Conservation (phyloP, 1,140 invertebrate genomes). For the Procambarus virginalis region DNA sequence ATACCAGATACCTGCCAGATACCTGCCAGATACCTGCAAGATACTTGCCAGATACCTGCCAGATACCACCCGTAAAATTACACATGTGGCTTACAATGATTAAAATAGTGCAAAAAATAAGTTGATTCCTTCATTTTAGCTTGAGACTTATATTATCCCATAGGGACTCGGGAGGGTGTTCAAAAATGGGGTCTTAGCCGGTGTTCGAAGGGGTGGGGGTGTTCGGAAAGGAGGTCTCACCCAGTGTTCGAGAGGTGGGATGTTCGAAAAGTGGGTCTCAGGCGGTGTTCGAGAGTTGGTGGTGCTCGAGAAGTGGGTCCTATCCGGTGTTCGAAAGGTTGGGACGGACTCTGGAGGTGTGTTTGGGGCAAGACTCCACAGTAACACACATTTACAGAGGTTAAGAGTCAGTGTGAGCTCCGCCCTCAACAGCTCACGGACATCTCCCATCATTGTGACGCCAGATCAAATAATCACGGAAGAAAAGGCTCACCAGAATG, state of each 20-base stretch:
- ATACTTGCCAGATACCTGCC: too few relatives aligned
- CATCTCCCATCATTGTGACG: background rate
- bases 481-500: background rate
- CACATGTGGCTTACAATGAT: too few relatives aligned
- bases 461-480: background rate
- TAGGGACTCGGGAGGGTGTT: background rate
- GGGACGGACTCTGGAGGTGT: too few relatives aligned
- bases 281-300: background rate
- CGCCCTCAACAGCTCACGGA: background rate
- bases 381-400: background rate
- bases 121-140: background rate
- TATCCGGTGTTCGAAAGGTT: too few relatives aligned
- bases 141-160: background rate
- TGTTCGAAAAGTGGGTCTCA: background rate
- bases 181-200: background rate
- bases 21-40: too few relatives aligned
- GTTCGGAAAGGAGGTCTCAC: background rate
- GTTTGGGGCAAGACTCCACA: too few relatives aligned
- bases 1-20: too few relatives aligned
- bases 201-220: background rate
- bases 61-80: too few relatives aligned
- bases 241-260: background rate
- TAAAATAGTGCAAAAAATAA: background rate
- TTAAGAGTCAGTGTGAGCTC: background rate
- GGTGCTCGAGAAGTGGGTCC: background rate